Evolutionary conservation across 1,140 invertebrate species (phyloP).

Genomic region (Pollicipes pollicipes): DNA sequence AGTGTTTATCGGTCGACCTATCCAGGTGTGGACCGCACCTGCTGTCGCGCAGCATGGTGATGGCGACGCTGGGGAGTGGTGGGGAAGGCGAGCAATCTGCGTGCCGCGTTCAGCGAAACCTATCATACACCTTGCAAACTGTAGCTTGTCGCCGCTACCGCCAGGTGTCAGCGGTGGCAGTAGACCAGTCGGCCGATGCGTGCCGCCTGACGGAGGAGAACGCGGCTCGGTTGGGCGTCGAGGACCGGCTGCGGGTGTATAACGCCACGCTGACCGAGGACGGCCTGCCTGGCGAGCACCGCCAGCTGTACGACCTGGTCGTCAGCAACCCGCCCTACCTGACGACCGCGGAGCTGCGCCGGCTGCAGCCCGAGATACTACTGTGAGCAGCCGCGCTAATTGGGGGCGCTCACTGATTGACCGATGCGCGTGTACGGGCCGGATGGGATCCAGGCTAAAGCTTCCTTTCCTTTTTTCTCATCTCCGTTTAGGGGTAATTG

Average conservation of each 20-base stretch:
- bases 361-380: conserved; percentile 38
- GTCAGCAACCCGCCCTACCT: conserved; percentile 48
- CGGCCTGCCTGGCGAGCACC: conserved; percentile 18
- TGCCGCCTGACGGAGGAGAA: conserved; percentile 40
- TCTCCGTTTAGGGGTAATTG: no score
- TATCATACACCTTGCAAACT: neutral
- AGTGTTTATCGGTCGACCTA: no score
- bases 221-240: conserved; percentile 30
- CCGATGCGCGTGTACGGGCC: neutral
- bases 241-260: conserved; percentile 29
- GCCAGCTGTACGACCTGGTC: conserved; percentile 36
- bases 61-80: no score
- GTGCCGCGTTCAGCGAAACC: no score
- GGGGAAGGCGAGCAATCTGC: no score
- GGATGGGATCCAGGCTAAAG: no score
- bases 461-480: no score
- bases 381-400: conserved; percentile 28
- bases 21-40: no score
- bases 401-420: neutral
- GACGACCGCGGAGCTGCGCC: conserved; percentile 32
- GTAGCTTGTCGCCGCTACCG: neutral
- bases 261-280: conserved; percentile 30
- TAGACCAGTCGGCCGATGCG: conserved; percentile 40
- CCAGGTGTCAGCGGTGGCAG: conserved; percentile 26
- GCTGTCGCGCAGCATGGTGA: no score